Conservation (phyloP, 1,140 invertebrate genomes). For the Lerema accius region DNA sequence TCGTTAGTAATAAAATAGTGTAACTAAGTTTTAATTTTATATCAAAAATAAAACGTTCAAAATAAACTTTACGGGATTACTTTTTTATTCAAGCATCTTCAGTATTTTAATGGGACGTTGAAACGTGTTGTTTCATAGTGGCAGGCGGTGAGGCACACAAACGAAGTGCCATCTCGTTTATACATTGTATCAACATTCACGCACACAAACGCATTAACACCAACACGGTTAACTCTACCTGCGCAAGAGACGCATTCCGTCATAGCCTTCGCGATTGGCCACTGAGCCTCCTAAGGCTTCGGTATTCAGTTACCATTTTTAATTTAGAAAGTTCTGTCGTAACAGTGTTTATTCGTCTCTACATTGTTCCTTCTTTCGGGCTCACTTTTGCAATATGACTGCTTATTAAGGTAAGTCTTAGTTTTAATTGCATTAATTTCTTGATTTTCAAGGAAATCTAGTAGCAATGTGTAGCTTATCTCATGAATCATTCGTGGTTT, state of each 20-base stretch:
- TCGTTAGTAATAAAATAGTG: too few species aligned
- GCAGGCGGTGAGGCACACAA: constrained; percentile 34
- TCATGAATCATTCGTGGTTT: constrained; percentile 19
- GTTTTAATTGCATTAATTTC: not conserved
- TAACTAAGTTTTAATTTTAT: too few species aligned
- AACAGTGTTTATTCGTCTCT: constrained; percentile 45
- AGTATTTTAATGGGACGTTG: constrained; percentile 8
- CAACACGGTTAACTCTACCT: constrained; percentile 61
- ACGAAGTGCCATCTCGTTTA: constrained; percentile 37
- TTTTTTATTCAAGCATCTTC: not conserved
- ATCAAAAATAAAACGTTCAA: too few species aligned
- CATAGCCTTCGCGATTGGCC: constrained; percentile 68
- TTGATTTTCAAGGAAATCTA: constrained; percentile 25
- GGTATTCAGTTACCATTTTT: constrained; percentile 52
- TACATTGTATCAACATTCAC: constrained; percentile 60
- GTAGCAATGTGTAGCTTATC: constrained; percentile 10
- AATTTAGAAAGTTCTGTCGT: constrained; percentile 67
- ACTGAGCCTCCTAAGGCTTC: constrained; percentile 66
- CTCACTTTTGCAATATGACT: constrained; percentile 47
- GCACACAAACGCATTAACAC: constrained; percentile 50
- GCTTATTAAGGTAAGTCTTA: constrained; percentile 53
- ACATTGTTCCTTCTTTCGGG: constrained; percentile 23
- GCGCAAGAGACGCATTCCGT: constrained; percentile 79
- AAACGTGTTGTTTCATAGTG: constrained; percentile 18
- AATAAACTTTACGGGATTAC: too few species aligned